Evolutionary conservation across 2,888 invertebrate species (phyloP).

Genomic region (Neuroscelio doddi): DNA sequence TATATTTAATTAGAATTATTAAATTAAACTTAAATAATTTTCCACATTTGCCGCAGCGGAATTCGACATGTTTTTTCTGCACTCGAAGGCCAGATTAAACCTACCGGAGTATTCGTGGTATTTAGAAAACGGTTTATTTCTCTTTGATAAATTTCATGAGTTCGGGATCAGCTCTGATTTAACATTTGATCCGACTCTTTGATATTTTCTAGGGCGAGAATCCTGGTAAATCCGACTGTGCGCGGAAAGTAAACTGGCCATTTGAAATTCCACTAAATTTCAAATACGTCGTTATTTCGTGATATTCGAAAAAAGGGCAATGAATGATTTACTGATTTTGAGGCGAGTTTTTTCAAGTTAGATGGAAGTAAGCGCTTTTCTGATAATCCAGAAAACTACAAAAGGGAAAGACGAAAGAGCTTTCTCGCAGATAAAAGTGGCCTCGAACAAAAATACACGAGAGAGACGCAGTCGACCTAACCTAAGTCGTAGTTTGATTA

Average conservation of each 20-base stretch:
- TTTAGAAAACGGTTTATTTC: too few species aligned
- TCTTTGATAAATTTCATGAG: slow-evolving; percentile 12
- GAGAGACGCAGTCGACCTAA: slow-evolving; percentile 14
- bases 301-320: too few species aligned
- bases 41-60: too few species aligned
- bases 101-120: too few species aligned
- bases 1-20: too few species aligned
- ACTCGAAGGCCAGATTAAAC: too few species aligned
- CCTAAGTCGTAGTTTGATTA: slow-evolving; percentile 33
- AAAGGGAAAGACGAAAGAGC: slow-evolving; percentile 32
- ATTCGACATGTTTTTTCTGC: too few species aligned
- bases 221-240: slow-evolving; percentile 8
- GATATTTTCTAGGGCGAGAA: slow-evolving; percentile 19
- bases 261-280: neutral
- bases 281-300: neutral
- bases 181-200: slow-evolving; percentile 20
- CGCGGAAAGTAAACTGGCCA: slow-evolving; percentile 17
- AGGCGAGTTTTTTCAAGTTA: too few species aligned
- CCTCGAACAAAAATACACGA: slow-evolving; percentile 18
- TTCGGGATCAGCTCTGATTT: slow-evolving; percentile 21
- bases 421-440: slow-evolving; percentile 13
- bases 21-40: too few species aligned
- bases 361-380: neutral
- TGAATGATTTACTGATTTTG: too few species aligned
- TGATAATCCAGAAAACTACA: neutral